A percentile compares a stretch with the other conserved stretches of the same genome.
Conservation (phyloP, 2,113 vertebrate species). For the Cichladusa arquata region DNA sequence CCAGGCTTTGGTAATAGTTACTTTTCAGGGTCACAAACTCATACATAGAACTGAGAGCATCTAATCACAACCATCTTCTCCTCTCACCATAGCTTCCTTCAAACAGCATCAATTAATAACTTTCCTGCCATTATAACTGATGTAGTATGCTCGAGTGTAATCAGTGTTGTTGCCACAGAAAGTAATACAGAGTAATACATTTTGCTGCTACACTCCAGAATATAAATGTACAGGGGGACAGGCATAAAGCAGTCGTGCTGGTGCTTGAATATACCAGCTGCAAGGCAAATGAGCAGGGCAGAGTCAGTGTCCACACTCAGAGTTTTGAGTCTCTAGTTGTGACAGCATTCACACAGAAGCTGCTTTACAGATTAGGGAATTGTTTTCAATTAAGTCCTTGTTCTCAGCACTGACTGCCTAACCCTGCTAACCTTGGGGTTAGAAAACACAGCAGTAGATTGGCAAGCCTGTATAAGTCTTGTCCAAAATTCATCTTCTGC, state of each 20-base stretch:
- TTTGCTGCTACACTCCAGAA: background rate
- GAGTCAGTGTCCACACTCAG: background rate
- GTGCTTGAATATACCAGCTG: background rate
- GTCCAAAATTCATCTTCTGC: background rate
- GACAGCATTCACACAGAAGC: slow-evolving; percentile 33
- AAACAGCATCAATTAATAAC: background rate
- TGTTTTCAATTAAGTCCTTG: slow-evolving; percentile 20
- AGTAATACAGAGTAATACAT: background rate
- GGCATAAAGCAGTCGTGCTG: background rate
- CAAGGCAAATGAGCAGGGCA: background rate
- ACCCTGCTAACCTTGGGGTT: background rate
- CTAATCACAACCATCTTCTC: background rate
- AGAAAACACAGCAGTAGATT: background rate
- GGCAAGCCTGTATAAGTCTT: background rate
- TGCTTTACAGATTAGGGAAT: slow-evolving; percentile 40
- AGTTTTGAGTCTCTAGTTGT: background rate
- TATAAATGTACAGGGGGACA: background rate
- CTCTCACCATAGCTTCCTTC: background rate
- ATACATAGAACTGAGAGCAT: background rate
- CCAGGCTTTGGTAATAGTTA: background rate
- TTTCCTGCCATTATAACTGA: background rate
- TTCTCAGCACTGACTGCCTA: slow-evolving; percentile 14
- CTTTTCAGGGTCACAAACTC: background rate
- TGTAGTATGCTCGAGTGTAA: background rate
- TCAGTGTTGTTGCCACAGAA: background rate